Evolutionary conservation across 1,140 invertebrate species (phyloP).

Genomic region (Ostrea edulis): DNA sequence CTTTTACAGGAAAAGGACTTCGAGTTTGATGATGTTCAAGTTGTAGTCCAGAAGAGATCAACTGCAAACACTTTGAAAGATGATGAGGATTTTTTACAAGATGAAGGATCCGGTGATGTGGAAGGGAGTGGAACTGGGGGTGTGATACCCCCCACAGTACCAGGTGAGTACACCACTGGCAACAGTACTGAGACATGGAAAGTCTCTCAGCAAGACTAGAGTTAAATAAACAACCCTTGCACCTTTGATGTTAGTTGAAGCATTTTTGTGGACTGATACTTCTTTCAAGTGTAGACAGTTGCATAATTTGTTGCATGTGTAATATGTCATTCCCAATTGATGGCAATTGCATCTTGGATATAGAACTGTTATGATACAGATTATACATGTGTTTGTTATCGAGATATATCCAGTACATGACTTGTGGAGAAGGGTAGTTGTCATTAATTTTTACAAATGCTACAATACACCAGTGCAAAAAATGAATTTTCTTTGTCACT

Average conservation of each 20-base stretch:
- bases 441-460: conserved; percentile 17
- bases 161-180: neutral
- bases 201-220: neutral
- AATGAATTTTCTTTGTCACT: neutral
- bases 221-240: neutral
- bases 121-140: neutral
- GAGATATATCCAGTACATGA: neutral
- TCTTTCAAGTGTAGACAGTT: neutral
- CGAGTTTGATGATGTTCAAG: conserved; percentile 9
- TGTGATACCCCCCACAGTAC: neutral
- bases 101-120: neutral
- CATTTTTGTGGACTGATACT: neutral
- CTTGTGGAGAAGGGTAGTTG: neutral
- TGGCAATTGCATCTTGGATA: neutral
- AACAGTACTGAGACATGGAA: neutral
- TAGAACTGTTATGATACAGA: neutral
- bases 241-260: neutral
- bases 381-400: neutral
- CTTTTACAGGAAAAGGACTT: conserved; percentile 23
- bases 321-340: neutral
- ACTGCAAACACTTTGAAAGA: conserved; percentile 1
- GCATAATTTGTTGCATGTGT: neutral
- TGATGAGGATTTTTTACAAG: conserved; percentile 25
- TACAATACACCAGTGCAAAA: neutral
- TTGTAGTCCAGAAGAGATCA: conserved; percentile 5